Evolutionary conservation across 2,113 vertebrate genomes (phyloP), one percentile per base, ranked within the genome.

Genomic region (Nansenia antarctica): DNA sequence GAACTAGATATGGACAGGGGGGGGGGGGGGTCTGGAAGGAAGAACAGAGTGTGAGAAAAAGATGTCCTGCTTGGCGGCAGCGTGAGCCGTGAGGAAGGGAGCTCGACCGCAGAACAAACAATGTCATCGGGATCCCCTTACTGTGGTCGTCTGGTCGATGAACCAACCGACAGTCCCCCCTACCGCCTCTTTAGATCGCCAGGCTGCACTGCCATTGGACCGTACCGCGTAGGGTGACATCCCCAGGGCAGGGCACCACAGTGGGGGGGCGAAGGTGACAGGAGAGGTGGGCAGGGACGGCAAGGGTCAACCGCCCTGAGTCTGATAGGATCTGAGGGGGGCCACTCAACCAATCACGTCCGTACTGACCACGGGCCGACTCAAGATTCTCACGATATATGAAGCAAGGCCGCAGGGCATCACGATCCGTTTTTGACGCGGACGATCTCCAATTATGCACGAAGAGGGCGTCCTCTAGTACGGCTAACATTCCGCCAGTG

Each of bases 101-200:
- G 57, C 76, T 66, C 62, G 42, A 39, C 68, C 69, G 69, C 75
- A 78, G 69, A 65, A 71, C 31, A 42, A n/a, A 79, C 77, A 82
- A 74, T 82, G 86, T 86, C 84, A 85, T 53, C 49, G 69, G 82
- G 77, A 85, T 90, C 70, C 42, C 63, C 68, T 90, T 87, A 87
- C 90, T 78, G 61, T 72, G 74, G 86, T 87, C 82, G 57, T 78
- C 58, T 72, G 74, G 86, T 87, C 82, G 57, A 90, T 89, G 61
- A 18, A 74, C 80, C 72, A 76, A 70, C 76, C 80, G 68, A 72
- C 73, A 69, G 74, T 60, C 69, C 78, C 18, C 3, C 70, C 31
- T 60, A 62, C 68, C 37, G 63, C 31, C 20, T 22, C 62, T 68
- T n/a, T n/a, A n/a, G 54, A 63, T 45, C 61, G 29, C 62, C 68